Base-by-base conservation (phyloP, 1,140 invertebrate species). In the Ostrea edulis region DNA sequence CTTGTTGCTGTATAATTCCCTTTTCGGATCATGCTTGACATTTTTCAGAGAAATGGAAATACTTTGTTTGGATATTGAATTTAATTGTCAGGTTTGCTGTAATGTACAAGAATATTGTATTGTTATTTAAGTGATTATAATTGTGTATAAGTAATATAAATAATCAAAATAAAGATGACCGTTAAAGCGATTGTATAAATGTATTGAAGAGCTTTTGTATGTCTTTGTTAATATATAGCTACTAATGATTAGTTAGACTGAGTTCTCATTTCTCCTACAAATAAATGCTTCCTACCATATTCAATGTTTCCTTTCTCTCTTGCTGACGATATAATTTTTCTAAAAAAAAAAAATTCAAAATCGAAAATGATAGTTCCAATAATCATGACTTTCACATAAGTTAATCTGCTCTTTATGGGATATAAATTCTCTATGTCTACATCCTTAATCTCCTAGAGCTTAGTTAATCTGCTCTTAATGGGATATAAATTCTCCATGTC, bases 161-260 rank as follows among this genome's bases (percentile, higher is more conserved):
- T 77, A 77, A 77, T 77, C 68, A 77, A 77, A 77, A 77, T 77
- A 35, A 17, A 29, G 68, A 17, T 44, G 25, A 8, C 25, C 29
- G 25, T 77, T 4, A 29, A 35, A 25, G 11, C 14, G 9, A 77
- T 8, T 77, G 22, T 29, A 77, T 20, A 77, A 25, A 77, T 62
- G 14, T 35, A 35, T 77, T 77, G 68, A 29, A 77, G 65, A 35
- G 68, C 68, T 77, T 77, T 77, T 77, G 68, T 77, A 77, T 14
- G 29, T 77, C 29, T 77, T 35, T 77, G 68, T 77, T 77, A 77
- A 17, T 35, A 35, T 77, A 77, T 77, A 29, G 68, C 68, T 77
- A 25, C 25, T 25, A 35, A 29, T 77, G 29, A 11, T 77, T 77
- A 77, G 68, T 35, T 25, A 35, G 25, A 29, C 8, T 68, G 65